These are phyloP conservation scores for Chiloscyllium plagiosum DNA, from an alignment of 2,113 vertebrate species.

Conservation along the genomic window DNA sequence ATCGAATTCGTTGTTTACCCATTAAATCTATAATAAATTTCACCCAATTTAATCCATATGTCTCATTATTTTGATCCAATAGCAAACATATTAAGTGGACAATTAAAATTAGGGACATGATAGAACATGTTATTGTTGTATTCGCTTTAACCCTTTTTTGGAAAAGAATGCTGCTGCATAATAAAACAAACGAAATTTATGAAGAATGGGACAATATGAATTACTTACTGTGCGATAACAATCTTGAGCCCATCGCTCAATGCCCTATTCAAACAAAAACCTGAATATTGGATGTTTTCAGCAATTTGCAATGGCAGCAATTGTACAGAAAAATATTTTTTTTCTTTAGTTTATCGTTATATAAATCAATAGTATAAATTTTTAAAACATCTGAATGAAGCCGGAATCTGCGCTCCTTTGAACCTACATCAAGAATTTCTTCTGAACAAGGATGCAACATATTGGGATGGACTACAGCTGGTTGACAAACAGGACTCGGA, in stretches of 20 bases:
- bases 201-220: background rate
- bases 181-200: background rate
- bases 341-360: background rate
- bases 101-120: background rate
- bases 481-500: conserved; percentile 36
- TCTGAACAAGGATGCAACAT: background rate
- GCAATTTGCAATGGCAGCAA: background rate
- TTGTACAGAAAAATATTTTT: background rate
- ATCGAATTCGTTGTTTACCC: background rate
- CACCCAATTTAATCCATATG: background rate
- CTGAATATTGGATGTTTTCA: background rate
- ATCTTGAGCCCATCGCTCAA: background rate
- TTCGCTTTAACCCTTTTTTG: background rate
- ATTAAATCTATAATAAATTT: background rate
- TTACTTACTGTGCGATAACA: background rate
- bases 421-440: background rate
- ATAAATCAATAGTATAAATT: background rate
- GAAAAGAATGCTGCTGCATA: background rate
- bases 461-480: background rate
- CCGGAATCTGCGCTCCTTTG: background rate
- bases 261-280: background rate
- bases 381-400: background rate
- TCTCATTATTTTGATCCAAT: background rate
- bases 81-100: conserved; percentile 2
- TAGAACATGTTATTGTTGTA: background rate